A percentile compares a stretch with the other conserved stretches of the same genome.
Conservation (phyloP, 2,888 invertebrate species). For the Erpobdella octoculata region DNA sequence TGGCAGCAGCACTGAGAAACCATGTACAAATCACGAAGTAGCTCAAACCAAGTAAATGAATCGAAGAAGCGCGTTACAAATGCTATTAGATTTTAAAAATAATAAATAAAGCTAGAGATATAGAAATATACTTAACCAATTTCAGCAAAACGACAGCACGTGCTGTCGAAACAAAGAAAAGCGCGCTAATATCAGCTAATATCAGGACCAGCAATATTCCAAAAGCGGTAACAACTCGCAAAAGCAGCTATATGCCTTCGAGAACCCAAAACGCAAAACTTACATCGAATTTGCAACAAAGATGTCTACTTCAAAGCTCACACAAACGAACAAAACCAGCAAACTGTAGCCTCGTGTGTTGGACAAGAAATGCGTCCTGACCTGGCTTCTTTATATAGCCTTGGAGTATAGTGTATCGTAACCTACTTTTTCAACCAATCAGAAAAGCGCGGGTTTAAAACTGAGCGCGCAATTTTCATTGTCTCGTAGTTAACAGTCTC, state of each 20-base stretch:
- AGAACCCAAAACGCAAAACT: no score
- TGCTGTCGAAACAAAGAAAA: constrained; percentile 7
- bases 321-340: not conserved
- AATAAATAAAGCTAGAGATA: no score
- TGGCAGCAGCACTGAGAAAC: no score
- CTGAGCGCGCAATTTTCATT: constrained; percentile 13
- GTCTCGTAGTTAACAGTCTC: not conserved
- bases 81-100: no score
- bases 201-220: no score
- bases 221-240: no score
- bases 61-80: not conserved
- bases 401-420: not conserved
- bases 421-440: constrained; percentile 3
- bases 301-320: no score
- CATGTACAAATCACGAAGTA: no score
- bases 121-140: not conserved
- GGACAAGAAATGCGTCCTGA: constrained; percentile 13
- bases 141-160: not conserved
- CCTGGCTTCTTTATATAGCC: constrained; percentile 2
- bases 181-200: no score
- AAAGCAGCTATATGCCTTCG: no score
- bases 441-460: not conserved
- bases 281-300: no score
- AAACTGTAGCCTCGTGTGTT: not conserved
- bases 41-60: not conserved